These are phyloP conservation scores for Diceros bicornis DNA, from an alignment of 2,797 vertebrate species.

Conservation along the genomic window DNA sequence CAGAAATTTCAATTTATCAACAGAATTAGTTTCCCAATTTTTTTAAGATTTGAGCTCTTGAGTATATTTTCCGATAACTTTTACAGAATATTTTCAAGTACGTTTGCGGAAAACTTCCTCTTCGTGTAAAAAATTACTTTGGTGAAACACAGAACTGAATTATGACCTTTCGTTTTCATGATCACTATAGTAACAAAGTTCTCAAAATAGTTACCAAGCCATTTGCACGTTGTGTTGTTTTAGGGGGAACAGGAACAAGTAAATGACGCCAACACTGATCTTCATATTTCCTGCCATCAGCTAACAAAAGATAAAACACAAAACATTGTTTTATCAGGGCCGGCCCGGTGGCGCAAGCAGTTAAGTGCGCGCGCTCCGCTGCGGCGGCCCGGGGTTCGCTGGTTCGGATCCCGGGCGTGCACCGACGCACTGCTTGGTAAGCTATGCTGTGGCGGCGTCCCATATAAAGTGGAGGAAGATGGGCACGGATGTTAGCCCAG, in stretches of 20 bases:
- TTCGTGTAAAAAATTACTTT: background rate
- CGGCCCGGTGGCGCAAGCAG: too few species aligned
- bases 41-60: background rate
- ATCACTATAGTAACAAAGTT: background rate
- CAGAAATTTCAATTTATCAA: slow-evolving; percentile 62
- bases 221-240: background rate
- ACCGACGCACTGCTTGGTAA: too few species aligned
- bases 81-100: background rate
- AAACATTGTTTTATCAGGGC: background rate
- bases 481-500: too few species aligned
- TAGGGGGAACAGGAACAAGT: rapidly evolving
- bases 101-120: background rate
- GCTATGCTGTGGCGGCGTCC: too few species aligned
- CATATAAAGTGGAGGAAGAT: too few species aligned
- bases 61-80: slow-evolving; percentile 2
- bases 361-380: too few species aligned
- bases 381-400: too few species aligned
- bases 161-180: background rate
- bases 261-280: background rate
- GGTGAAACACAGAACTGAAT: background rate
- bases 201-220: background rate
- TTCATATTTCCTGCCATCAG: background rate
- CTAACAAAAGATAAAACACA: background rate
- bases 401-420: too few species aligned
- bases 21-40: slow-evolving; percentile 23